A percentile compares a stretch with the other conserved stretches of the same genome.
phyloP scores from a whole-genome alignment of 2,888 invertebrate species.

The Platypus cylindrus region DNA sequence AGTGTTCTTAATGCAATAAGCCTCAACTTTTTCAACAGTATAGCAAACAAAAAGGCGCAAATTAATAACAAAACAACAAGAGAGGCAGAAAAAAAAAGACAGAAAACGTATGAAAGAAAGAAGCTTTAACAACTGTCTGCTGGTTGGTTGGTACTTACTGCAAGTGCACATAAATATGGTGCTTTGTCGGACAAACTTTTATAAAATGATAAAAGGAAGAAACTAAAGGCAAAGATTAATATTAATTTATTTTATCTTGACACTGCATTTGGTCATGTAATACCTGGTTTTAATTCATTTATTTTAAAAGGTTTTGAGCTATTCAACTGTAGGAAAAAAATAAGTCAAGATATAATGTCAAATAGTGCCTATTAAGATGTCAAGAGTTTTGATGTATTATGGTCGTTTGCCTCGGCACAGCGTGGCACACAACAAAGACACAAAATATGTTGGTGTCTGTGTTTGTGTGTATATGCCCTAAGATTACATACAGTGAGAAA shows the following conservation, averaged over 20 bases:
- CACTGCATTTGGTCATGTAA: conserved; percentile 16
- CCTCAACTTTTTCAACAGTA: too few species aligned
- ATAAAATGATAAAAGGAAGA: conserved; percentile 13
- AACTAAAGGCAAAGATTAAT: conserved; percentile 15
- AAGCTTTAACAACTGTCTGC: conserved; percentile 9
- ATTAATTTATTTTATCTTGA: conserved; percentile 19
- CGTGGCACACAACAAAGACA: conserved; percentile 7
- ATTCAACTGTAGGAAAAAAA: conserved; percentile 12
- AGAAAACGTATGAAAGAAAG: too few species aligned
- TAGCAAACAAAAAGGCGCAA: too few species aligned
- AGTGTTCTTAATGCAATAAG: too few species aligned
- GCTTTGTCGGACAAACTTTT: conserved; percentile 14
- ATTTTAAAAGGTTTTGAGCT: conserved; percentile 15
- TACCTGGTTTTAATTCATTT: conserved; percentile 16
- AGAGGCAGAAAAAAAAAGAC: too few species aligned
- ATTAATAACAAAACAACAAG: too few species aligned
- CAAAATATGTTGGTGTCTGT: too few species aligned
- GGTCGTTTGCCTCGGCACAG: conserved; percentile 10
- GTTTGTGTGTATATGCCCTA: too few species aligned
- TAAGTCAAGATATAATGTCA: conserved; percentile 20
- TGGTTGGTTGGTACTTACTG: too few species aligned
- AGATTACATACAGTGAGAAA: too few species aligned
- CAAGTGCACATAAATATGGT: conserved; percentile 14
- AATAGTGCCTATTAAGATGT: conserved; percentile 21
- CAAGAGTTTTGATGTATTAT: conserved; percentile 20